phyloP scores from a whole-genome alignment of 2,797 vertebrate species.

The Nasua narica region DNA sequence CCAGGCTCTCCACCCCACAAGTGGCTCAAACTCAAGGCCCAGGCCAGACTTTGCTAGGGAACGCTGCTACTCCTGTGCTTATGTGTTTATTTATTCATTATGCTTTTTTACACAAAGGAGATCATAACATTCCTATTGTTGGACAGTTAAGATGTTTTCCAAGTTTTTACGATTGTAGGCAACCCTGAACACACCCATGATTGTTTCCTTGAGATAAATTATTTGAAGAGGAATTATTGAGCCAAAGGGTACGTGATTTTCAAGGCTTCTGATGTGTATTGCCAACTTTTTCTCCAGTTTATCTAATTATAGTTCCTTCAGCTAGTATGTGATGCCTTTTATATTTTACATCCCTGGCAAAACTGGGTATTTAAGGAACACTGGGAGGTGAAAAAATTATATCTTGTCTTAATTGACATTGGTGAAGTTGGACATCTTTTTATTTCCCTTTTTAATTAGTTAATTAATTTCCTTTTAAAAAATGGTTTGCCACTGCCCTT shows the following conservation, averaged over 20 bases:
- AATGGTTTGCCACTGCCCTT: neutral
- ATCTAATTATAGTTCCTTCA: conserved; percentile 42
- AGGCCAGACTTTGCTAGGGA: neutral
- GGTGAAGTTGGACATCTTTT: neutral
- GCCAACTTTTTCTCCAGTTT: conserved; percentile 26
- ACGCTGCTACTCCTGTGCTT: neutral
- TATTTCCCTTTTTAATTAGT: neutral
- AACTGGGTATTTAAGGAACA: conserved; percentile 36
- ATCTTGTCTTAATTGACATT: conserved; percentile 9
- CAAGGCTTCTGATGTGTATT: conserved; percentile 14
- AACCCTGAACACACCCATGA: conserved; percentile 52
- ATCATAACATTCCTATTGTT: conserved; percentile 14
- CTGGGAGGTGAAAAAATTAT: neutral
- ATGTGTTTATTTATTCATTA: neutral
- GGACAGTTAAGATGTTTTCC: neutral
- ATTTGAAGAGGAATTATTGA: conserved; percentile 45
- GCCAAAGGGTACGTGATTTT: conserved; percentile 20
- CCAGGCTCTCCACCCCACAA: neutral
- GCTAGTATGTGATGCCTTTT: neutral
- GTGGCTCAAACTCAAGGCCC: neutral
- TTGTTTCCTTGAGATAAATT: conserved; percentile 55
- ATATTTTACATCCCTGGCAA: conserved; percentile 13
- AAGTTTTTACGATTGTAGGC: neutral
- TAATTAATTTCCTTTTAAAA: neutral
- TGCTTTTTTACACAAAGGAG: neutral